Percentiles rank a stretch among this genome's conserved stretches.
These are phyloP conservation scores for Gulo gulo DNA, from an alignment of 2,113 vertebrate genomes.

Conservation along the genomic window DNA sequence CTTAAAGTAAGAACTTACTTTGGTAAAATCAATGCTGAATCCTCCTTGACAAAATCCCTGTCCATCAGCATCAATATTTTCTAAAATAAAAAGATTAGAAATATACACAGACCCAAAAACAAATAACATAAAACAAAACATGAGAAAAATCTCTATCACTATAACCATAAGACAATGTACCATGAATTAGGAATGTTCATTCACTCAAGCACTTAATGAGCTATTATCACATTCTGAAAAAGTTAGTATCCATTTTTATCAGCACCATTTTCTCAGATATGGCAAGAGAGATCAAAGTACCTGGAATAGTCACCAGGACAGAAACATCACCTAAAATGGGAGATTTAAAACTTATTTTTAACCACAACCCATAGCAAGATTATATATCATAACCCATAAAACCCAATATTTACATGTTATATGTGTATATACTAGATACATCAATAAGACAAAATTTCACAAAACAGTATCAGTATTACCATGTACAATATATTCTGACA, in stretches of 20 bases:
- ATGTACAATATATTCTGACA: background rate
- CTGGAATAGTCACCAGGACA: background rate
- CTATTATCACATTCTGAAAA: background rate
- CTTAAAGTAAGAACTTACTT: slow-evolving; percentile 84
- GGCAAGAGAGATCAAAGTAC: background rate
- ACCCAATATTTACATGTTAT: background rate
- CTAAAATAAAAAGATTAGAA: slow-evolving; percentile 81
- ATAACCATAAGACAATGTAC: background rate
- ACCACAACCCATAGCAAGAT: background rate
- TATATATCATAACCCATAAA: background rate
- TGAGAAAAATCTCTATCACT: slow-evolving; percentile 36
- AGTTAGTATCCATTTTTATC: background rate
- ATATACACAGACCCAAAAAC: slow-evolving; percentile 64
- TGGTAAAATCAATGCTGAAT: slow-evolving; percentile 96
- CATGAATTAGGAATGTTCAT: background rate
- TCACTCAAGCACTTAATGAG: background rate
- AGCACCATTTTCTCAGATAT: background rate
- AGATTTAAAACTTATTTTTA: background rate
- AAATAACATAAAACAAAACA: slow-evolving; percentile 64
- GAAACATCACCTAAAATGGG: background rate
- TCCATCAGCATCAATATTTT: slow-evolving; percentile 90
- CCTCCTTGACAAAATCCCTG: slow-evolving; percentile 99
- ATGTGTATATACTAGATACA: background rate
- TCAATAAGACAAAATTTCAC: background rate
- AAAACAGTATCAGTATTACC: background rate